phyloP scores from a whole-genome alignment of 2,113 vertebrate species.

The Lasiurus borealis region DNA sequence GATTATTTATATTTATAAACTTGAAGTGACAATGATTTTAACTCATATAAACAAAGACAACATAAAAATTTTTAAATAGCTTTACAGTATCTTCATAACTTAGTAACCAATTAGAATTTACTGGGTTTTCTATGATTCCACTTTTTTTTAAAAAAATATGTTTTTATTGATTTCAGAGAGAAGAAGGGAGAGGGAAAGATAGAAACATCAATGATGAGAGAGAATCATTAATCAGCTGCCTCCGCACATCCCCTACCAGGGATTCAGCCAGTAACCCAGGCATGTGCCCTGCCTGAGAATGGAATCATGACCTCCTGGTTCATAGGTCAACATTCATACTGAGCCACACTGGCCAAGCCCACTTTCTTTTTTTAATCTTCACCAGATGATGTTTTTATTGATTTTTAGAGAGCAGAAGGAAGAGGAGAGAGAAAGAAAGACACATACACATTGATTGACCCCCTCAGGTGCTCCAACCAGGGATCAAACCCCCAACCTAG shows the following conservation, averaged over 20 bases:
- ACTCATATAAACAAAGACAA: neutral
- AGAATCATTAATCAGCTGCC: neutral
- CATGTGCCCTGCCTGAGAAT: too few relatives aligned
- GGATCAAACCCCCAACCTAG: neutral
- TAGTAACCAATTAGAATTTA: neutral
- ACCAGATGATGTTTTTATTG: neutral
- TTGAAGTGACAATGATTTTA: neutral
- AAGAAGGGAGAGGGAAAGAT: neutral
- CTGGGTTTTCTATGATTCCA: neutral
- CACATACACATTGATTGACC: neutral
- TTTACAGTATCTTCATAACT: conserved; percentile 41
- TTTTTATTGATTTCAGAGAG: neutral
- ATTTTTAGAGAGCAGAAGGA: neutral
- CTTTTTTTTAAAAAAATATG: neutral
- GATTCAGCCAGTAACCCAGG: too few relatives aligned
- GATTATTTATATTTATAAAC: neutral
- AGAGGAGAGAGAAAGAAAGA: neutral
- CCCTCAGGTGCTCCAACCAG: neutral
- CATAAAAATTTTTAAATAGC: conserved; percentile 7
- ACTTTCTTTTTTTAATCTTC: too few relatives aligned
- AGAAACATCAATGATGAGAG: neutral
- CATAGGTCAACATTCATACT: too few relatives aligned
- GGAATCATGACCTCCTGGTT: too few relatives aligned
- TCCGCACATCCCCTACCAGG: too few relatives aligned
- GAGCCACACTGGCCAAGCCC: too few relatives aligned